Evolutionary conservation across 2,113 vertebrate genomes (phyloP).

Genomic region (Pedetes capensis): DNA sequence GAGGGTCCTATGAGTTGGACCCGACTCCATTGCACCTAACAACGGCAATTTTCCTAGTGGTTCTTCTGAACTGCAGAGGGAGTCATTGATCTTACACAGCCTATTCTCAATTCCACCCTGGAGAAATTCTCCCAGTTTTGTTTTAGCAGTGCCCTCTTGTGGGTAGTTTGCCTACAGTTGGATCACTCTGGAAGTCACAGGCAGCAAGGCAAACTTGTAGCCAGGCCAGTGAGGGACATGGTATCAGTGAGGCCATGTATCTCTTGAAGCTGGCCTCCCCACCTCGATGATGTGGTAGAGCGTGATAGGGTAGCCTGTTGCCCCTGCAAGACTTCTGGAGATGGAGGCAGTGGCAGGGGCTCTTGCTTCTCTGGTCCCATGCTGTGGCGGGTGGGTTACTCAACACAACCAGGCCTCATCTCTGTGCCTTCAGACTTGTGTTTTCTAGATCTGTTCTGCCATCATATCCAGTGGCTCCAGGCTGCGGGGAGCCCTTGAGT

Average conservation of each 20-base stretch:
- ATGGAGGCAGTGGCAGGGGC: background rate
- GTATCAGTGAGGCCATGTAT: rapidly evolving
- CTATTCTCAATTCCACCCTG: background rate
- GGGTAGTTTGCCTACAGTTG: background rate
- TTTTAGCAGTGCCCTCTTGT: constrained; percentile 41
- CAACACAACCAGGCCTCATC: background rate
- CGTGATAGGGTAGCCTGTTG: background rate
- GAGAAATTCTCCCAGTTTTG: constrained; percentile 31
- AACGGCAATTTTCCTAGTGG: constrained; percentile 45
- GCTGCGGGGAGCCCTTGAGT: background rate
- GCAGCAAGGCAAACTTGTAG: background rate
- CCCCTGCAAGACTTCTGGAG: background rate
- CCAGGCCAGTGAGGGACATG: background rate
- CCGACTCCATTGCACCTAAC: too few species aligned
- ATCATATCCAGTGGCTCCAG: too few species aligned
- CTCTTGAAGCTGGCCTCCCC: background rate
- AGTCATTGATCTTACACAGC: constrained; percentile 17
- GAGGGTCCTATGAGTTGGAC: too few species aligned
- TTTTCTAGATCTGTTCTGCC: background rate
- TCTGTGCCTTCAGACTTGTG: background rate
- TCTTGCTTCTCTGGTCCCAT: background rate
- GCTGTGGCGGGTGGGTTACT: background rate
- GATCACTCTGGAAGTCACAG: background rate
- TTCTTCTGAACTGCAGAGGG: constrained; percentile 29
- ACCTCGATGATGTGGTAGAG: background rate